These are phyloP conservation scores for Odontesthes bonariensis DNA, from an alignment of 2,113 vertebrate genomes.

Conservation along the genomic window DNA sequence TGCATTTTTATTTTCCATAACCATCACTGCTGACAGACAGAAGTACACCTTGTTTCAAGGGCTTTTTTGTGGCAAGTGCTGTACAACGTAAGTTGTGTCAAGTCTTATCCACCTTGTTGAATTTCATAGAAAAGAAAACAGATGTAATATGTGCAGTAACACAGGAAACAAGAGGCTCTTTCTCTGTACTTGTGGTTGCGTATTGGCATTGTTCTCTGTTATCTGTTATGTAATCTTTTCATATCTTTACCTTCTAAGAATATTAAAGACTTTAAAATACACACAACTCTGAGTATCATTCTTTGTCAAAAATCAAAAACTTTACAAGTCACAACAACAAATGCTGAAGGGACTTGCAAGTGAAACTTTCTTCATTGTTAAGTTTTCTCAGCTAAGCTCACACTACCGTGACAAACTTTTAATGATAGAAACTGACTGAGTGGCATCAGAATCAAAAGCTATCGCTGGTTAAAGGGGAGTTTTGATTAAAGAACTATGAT, in stretches of 20 bases:
- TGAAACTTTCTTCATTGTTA: conserved; percentile 42
- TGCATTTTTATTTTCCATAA: conserved; percentile 71
- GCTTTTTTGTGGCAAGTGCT: conserved; percentile 28
- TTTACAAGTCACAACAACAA: conserved; percentile 30
- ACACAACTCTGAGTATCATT: not conserved
- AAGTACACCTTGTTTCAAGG: conserved; percentile 40
- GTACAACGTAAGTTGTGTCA: conserved; percentile 32
- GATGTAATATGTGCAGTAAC: conserved; percentile 12
- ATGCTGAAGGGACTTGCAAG: not conserved
- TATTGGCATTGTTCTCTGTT: not conserved
- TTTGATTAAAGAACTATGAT: conserved; percentile 59
- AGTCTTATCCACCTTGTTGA: conserved; percentile 26
- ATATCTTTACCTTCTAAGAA: too few species aligned
- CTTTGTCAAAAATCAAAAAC: not conserved
- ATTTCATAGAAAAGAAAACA: conserved; percentile 20
- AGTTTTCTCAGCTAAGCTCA: conserved; percentile 47
- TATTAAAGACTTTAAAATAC: too few species aligned
- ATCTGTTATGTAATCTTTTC: too few species aligned
- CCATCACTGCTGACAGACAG: conserved; percentile 60
- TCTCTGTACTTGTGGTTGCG: conserved; percentile 9
- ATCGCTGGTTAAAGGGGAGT: conserved; percentile 51
- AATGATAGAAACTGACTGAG: conserved; percentile 41
- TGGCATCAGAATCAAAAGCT: conserved; percentile 38
- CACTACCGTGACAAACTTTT: conserved; percentile 57
- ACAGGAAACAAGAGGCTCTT: not conserved